These are phyloP conservation scores for Shinisaurus crocodilurus DNA, from an alignment of 2,113 vertebrate species.

Conservation along the genomic window DNA sequence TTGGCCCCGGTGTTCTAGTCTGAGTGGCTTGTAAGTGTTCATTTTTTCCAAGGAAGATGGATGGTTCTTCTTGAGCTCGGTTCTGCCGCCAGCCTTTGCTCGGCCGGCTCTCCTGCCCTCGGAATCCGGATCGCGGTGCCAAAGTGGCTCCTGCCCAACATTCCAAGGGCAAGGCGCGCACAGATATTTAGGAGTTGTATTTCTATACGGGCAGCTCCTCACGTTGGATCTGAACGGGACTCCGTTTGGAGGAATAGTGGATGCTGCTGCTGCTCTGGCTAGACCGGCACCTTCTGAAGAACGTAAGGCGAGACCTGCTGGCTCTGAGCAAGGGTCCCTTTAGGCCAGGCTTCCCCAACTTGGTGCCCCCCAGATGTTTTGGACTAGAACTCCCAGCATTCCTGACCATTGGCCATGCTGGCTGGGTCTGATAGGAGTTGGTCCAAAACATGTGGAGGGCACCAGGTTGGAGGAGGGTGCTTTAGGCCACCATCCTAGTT, in stretches of 20 bases:
- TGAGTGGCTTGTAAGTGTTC: background rate
- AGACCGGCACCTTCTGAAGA: background rate
- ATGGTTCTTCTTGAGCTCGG: background rate
- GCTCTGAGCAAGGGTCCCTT: no score
- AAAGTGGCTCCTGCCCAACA: background rate
- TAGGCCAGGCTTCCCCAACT: no score
- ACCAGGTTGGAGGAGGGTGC: no score
- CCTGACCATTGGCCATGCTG: no score
- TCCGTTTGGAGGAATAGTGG: background rate
- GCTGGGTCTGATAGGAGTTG: no score
- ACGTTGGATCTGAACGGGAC: no score
- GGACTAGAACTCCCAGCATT: no score
- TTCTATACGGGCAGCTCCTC: no score
- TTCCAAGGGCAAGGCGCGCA: background rate
- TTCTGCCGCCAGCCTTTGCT: background rate
- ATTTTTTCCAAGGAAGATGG: background rate
- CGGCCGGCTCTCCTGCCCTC: background rate
- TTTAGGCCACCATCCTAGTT: no score
- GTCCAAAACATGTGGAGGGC: no score
- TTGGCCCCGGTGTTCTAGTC: background rate
- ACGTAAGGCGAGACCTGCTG: background rate
- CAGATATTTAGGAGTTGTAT: background rate
- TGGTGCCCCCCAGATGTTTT: no score
- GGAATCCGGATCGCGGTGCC: background rate
- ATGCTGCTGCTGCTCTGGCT: background rate